Base-by-base conservation (phyloP, 2,113 vertebrate species). In the Apteryx owenii region DNA sequence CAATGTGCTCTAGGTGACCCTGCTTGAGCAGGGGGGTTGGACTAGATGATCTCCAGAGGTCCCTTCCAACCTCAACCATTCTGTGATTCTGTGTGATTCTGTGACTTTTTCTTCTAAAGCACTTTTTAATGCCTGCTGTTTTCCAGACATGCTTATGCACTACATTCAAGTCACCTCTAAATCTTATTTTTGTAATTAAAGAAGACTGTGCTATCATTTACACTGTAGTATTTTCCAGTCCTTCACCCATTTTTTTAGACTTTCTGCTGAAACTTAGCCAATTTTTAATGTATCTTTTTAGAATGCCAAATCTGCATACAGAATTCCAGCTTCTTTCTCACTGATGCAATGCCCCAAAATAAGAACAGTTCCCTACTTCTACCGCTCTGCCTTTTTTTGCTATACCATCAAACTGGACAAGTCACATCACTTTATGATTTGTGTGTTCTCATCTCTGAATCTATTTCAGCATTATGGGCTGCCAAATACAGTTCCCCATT, bases 341-440 rank as follows among this genome's bases (percentile, higher is more conserved):
- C 0, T 36, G 12, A 65, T 25, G 23, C 5, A 66, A 78, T 82
- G 16, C 23, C 68, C 17, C 75, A 77, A 89, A 50, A 9, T 53
- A 79, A 73, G 29, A 54, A 2, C 9, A 40, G 69, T 90, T 95
- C 12, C 15, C 50, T 56, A 48, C 22, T 88, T 10, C 1, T 40
- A 44, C 26, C 3, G 11, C 2, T 42, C 18, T 58, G 6, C 2
- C 19, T 5, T 12, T 33, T 50, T 9, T 14, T 15, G 0, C 18
- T 15, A 3, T 23, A n/a, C 2, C 16, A 33, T 78, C 29, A 68
- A 53, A 5, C 5, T 38, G 2, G 19, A 60, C 5, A 90, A 89
- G 15, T 60, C 16, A 42, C 13, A 50, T 44, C 6, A 58, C 8
- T 70, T 48, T 19, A 26, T 26, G 9, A 86, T 53, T 50, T 75